These are phyloP conservation scores for Isaurus tuberculatus DNA, from an alignment of 92 coral and sea anemone genomes.

Conservation along the genomic window DNA sequence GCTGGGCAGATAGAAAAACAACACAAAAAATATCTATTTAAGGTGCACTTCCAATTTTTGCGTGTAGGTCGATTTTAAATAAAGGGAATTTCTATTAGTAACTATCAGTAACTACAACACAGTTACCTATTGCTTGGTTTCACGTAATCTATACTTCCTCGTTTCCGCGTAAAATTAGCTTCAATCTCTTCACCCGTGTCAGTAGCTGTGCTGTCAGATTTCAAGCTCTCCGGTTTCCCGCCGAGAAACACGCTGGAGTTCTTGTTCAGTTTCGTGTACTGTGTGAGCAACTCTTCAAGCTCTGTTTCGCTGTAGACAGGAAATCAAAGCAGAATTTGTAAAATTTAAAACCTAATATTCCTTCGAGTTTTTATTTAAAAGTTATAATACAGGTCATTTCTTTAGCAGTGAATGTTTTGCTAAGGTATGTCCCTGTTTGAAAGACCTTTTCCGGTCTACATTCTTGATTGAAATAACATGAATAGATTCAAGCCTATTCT, in stretches of 20 bases:
- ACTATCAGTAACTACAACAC: background rate
- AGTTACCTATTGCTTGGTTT: slow-evolving; percentile 12
- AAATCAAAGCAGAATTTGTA: too few species aligned
- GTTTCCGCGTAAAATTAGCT: slow-evolving; percentile 59
- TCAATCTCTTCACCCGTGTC: slow-evolving; percentile 48
- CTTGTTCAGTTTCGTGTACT: slow-evolving; percentile 89
- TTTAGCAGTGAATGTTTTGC: too few species aligned
- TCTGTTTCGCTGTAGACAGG: slow-evolving; percentile 79
- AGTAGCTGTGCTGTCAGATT: slow-evolving; percentile 47
- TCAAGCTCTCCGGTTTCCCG: slow-evolving; percentile 69
- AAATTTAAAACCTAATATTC: too few species aligned
- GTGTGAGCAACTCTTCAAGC: slow-evolving; percentile 89
- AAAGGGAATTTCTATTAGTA: too few species aligned
- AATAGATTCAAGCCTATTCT: too few species aligned
- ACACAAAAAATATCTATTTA: background rate
- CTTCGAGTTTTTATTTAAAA: too few species aligned
- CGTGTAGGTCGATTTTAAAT: too few species aligned
- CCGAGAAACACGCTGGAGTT: slow-evolving; percentile 96
- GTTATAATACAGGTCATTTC: too few species aligned
- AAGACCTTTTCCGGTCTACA: too few species aligned
- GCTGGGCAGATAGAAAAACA: background rate
- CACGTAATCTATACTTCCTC: slow-evolving; percentile 37
- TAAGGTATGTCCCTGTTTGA: too few species aligned
- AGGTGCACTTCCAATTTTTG: too few species aligned
- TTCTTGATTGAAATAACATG: too few species aligned